These are phyloP conservation scores for Nansenia antarctica DNA, from an alignment of 2,113 vertebrate species.

Conservation along the genomic window DNA sequence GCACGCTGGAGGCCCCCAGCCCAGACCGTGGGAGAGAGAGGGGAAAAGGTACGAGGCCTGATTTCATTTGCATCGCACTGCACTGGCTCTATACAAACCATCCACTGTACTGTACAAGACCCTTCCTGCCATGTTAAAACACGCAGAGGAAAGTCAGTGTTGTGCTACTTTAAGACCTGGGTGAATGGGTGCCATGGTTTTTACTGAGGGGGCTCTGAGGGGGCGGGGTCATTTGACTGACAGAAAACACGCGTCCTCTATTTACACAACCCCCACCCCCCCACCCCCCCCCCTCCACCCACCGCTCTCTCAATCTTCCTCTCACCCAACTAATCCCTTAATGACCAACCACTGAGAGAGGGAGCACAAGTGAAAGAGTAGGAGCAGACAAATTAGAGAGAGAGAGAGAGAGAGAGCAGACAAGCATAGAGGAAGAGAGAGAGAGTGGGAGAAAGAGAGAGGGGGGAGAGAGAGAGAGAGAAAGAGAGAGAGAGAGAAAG, in stretches of 20 bases:
- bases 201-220: too few species aligned
- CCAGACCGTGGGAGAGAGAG: constrained; percentile 53
- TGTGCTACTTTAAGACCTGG: background rate
- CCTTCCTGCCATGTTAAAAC: background rate
- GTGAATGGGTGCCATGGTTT: background rate
- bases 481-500: background rate
- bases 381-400: background rate
- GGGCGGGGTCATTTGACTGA: constrained; percentile 30
- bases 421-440: background rate
- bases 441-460: background rate
- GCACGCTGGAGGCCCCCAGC: constrained; percentile 42
- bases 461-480: background rate
- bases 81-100: background rate
- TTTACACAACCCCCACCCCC: constrained; percentile 31
- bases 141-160: background rate
- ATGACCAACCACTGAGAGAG: constrained; percentile 49
- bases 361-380: background rate
- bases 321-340: constrained; percentile 55
- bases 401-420: background rate
- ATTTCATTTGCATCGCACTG: constrained; percentile 13
- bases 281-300: constrained; percentile 14
- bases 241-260: constrained; percentile 41
- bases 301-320: constrained; percentile 32
- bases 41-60: constrained; percentile 52
- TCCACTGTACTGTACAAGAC: background rate